These are phyloP conservation scores for Lissonota sp. DNA, from an alignment of 2,888 invertebrate species.

Conservation along the genomic window DNA sequence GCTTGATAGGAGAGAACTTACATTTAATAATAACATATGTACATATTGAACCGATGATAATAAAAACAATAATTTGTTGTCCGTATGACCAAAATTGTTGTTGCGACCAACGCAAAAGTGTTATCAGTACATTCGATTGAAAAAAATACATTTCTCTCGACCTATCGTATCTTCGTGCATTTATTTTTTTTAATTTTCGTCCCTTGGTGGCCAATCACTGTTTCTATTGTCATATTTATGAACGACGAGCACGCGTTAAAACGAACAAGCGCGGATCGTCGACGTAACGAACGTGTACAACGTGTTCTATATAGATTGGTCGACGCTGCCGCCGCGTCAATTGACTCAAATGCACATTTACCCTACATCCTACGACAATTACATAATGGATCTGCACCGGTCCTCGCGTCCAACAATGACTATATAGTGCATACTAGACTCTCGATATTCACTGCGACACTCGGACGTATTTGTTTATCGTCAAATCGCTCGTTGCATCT, in stretches of 20 bases:
- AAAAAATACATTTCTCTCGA: too few relatives aligned
- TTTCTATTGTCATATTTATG: neutral
- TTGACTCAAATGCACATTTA: conserved; percentile 83
- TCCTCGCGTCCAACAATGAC: conserved; percentile 53
- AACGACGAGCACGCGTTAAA: conserved; percentile 11
- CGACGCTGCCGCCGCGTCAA: conserved; percentile 73
- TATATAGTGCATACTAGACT: conserved; percentile 45
- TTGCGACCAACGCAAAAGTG: too few relatives aligned
- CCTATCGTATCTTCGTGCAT: too few relatives aligned
- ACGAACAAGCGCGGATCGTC: conserved; percentile 30
- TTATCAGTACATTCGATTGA: too few relatives aligned
- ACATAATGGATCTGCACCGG: conserved; percentile 77
- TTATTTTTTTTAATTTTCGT: neutral
- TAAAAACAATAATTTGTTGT: too few relatives aligned
- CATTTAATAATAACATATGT: too few relatives aligned
- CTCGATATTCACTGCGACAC: conserved; percentile 32
- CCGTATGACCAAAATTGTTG: too few relatives aligned
- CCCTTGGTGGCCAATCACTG: neutral
- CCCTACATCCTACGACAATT: conserved; percentile 81
- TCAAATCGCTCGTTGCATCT: conserved; percentile 4
- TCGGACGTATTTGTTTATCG: conserved; percentile 4
- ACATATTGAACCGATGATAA: too few relatives aligned
- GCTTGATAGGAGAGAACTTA: too few relatives aligned
- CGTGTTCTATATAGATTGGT: conserved; percentile 59
- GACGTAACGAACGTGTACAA: conserved; percentile 44